Evolutionary conservation across 1,140 invertebrate genomes (phyloP).

Genomic region (Lepidurus apus): DNA sequence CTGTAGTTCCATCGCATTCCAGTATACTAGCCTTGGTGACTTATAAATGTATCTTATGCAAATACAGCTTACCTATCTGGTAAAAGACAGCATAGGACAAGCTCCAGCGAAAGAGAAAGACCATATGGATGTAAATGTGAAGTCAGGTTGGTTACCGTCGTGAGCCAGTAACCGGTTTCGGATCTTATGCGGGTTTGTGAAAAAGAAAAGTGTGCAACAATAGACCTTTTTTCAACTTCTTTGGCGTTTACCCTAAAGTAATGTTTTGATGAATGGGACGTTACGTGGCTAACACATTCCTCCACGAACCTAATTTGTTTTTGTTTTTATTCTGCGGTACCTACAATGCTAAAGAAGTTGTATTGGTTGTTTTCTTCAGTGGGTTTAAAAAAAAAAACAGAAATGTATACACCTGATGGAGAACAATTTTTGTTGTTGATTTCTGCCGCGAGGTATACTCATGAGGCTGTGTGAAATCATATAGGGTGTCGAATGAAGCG

Average conservation of each 20-base stretch:
- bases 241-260: not conserved
- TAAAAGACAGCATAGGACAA: not conserved
- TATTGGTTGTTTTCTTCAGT: not conserved
- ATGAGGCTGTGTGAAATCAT: slow-evolving; percentile 4
- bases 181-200: not conserved
- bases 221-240: not conserved
- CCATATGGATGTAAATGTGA: not conserved
- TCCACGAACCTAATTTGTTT: not conserved
- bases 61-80: not conserved
- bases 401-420: not conserved
- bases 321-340: not conserved
- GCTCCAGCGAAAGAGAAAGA: not conserved
- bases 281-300: not conserved
- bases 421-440: not conserved
- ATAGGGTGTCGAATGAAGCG: not conserved
- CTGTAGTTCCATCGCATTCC: not conserved
- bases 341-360: not conserved
- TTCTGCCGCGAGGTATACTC: not conserved
- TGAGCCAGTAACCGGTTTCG: not conserved
- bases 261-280: slow-evolving; percentile 2
- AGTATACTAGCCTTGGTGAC: not conserved
- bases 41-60: not conserved
- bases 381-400: not conserved
- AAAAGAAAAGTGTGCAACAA: not conserved
- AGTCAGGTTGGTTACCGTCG: not conserved